Evolutionary conservation across 2,888 invertebrate genomes (phyloP).

Genomic region (Drosophila melanosoma): DNA sequence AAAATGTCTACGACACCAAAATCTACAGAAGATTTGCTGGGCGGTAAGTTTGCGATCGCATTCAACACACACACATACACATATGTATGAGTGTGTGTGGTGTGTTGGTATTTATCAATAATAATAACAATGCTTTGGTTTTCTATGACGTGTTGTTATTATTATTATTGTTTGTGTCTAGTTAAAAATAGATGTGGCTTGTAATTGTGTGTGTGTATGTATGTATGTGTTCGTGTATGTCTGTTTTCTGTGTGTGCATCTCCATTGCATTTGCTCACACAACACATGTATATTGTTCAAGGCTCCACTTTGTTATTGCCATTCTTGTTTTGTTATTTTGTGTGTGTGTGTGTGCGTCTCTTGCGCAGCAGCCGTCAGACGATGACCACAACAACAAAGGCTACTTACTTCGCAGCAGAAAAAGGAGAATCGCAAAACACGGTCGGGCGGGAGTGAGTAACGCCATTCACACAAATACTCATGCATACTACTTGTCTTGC

Average conservation of each 20-base stretch:
- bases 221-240: slow-evolving; percentile 5
- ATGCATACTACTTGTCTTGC: slow-evolving; percentile 18
- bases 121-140: slow-evolving; percentile 62
- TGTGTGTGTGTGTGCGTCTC: slow-evolving; percentile 10
- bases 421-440: slow-evolving; percentile 48
- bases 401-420: slow-evolving; percentile 57
- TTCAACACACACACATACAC: slow-evolving; percentile 11
- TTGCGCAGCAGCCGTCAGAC: slow-evolving; percentile 51
- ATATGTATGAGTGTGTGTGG: slow-evolving; percentile 16
- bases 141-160: slow-evolving; percentile 45
- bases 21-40: slow-evolving; percentile 84
- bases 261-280: slow-evolving; percentile 54
- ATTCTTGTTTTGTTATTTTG: slow-evolving; percentile 58
- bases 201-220: slow-evolving; percentile 36
- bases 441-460: slow-evolving; percentile 11
- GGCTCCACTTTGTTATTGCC: slow-evolving; percentile 66
- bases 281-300: slow-evolving; percentile 50
- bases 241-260: slow-evolving; percentile 36
- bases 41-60: slow-evolving; percentile 82
- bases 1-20: slow-evolving; percentile 85
- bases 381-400: slow-evolving; percentile 66
- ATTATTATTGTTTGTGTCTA: slow-evolving; percentile 41
- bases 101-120: slow-evolving; percentile 50
- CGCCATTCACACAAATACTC: slow-evolving; percentile 41
- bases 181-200: slow-evolving; percentile 60